Evolutionary conservation across 2,113 vertebrate species (phyloP).

Genomic region (Podocnemis expansa): DNA sequence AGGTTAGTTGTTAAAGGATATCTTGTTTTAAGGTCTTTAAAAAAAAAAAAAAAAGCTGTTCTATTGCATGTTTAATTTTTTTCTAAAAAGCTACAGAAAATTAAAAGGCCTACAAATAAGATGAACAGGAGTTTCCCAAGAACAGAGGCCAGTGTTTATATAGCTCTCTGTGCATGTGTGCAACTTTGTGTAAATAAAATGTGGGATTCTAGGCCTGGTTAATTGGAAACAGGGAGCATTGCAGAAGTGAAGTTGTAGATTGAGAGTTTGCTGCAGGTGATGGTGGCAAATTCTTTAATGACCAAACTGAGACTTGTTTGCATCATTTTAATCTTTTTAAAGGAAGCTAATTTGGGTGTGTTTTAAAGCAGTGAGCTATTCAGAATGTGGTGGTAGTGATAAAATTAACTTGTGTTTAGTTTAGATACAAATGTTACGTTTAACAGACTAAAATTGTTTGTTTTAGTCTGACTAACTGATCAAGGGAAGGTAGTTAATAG

Average conservation of each 20-base stretch:
- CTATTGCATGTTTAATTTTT: not conserved
- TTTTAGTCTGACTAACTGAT: slow-evolving; percentile 29
- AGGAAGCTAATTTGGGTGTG: not conserved
- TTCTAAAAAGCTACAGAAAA: not conserved
- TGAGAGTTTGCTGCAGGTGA: not conserved
- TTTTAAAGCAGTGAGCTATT: not conserved
- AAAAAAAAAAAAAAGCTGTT: not conserved
- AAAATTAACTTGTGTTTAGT: not conserved
- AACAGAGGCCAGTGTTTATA: not conserved
- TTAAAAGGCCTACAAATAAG: not conserved
- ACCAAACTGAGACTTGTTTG: not conserved
- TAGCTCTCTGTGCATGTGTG: not conserved
- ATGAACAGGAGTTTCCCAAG: accelerated
- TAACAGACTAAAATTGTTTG: not conserved
- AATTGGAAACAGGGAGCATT: not conserved
- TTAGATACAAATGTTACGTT: not conserved
- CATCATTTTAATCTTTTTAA: not conserved
- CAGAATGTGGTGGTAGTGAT: not conserved
- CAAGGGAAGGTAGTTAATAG: slow-evolving; percentile 18
- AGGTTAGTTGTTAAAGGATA: not conserved
- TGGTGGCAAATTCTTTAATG: not conserved
- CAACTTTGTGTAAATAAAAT: not conserved
- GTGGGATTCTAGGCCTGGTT: not conserved
- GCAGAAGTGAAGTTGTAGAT: not conserved
- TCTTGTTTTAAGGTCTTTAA: not conserved